phyloP scores from a whole-genome alignment of 2,888 invertebrate species.

The Heliconius charithonia region DNA sequence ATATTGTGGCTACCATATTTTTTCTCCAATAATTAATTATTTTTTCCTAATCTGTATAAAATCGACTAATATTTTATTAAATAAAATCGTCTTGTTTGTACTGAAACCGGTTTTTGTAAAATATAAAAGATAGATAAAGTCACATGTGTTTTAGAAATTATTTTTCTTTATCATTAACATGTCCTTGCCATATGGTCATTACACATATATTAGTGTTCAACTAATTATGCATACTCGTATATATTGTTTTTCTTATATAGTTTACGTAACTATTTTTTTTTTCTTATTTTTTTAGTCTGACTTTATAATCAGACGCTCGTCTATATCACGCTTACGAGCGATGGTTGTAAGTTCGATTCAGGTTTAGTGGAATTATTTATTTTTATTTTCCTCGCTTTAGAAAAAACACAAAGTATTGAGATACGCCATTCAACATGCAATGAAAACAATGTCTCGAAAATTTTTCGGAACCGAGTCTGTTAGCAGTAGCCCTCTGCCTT shows the following conservation, averaged over 20 bases:
- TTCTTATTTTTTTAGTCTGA: too few species aligned
- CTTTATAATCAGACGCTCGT: not conserved
- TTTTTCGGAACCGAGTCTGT: not conserved
- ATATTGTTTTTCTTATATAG: not conserved
- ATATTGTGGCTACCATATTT: not conserved
- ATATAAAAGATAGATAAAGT: constrained; percentile 7
- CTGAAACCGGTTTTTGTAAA: not conserved
- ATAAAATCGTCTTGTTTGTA: not conserved
- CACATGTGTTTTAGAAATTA: not conserved
- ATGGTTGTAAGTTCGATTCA: not conserved
- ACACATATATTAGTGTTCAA: not conserved
- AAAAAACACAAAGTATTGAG: not conserved
- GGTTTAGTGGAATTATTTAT: not conserved
- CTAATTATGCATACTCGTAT: not conserved
- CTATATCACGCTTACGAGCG: too few species aligned
- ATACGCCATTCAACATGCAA: not conserved
- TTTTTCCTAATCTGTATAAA: not conserved
- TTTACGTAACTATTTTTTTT: too few species aligned
- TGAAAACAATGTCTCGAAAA: not conserved
- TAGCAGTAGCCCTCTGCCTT: too few species aligned
- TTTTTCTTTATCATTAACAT: not conserved
- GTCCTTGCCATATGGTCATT: not conserved
- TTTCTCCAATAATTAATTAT: not conserved
- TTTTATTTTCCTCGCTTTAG: not conserved
- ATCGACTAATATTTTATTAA: not conserved